phyloP scores from a whole-genome alignment of 2,113 vertebrate genomes.

The Ascaphus truei region DNA sequence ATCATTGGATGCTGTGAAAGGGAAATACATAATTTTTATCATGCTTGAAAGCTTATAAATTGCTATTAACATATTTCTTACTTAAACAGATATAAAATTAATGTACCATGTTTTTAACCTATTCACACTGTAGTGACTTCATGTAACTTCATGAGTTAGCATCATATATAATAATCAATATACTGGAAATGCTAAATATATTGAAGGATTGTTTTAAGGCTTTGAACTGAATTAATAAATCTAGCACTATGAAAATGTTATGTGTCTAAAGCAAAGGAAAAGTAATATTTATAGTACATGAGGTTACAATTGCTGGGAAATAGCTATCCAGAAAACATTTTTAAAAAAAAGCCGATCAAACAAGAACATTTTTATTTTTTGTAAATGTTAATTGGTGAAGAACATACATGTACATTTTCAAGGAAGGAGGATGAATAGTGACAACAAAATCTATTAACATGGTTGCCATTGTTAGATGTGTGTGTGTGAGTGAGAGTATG shows the following conservation, averaged over 20 bases:
- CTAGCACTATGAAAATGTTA: not conserved
- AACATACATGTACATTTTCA: not conserved
- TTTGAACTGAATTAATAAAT: not conserved
- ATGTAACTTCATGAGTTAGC: not conserved
- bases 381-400: not conserved
- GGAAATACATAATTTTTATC: no score
- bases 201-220: not conserved
- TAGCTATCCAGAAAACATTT: not conserved
- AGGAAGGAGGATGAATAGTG: not conserved
- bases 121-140: not conserved
- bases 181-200: not conserved
- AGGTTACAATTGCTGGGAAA: slow-evolving; percentile 1
- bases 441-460: not conserved
- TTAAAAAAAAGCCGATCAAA: no score
- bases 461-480: not conserved
- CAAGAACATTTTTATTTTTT: not conserved
- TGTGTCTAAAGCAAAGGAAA: not conserved
- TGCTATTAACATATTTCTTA: not conserved
- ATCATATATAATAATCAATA: not conserved
- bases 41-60: no score
- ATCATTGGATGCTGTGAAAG: no score
- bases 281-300: slow-evolving; percentile 15
- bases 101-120: not conserved
- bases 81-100: not conserved
- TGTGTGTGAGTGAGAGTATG: no score